These are phyloP conservation scores for Standfussiana lucernea DNA, from an alignment of 2,888 invertebrate species.

Conservation along the genomic window DNA sequence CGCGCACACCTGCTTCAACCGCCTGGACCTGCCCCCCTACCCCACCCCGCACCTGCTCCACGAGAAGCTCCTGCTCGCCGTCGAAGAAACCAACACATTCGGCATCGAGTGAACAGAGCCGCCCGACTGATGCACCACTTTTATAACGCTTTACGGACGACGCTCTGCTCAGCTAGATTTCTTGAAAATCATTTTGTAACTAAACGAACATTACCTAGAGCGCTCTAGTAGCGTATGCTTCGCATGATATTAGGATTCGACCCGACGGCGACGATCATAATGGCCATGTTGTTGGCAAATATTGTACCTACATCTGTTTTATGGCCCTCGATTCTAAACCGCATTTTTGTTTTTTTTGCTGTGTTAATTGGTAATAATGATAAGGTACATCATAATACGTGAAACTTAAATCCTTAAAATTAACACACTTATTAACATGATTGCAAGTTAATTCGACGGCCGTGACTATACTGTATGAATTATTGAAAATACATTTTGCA, in stretches of 20 bases:
- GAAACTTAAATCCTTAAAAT: constrained; percentile 26
- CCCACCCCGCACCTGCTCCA: constrained; percentile 97
- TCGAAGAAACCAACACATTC: constrained; percentile 98
- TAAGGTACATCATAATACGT: neutral
- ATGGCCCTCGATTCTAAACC: constrained; percentile 16
- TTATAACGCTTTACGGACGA: constrained; percentile 14
- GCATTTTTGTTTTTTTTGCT: constrained; percentile 9
- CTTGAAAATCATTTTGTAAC: constrained; percentile 19
- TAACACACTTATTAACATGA: constrained; percentile 31
- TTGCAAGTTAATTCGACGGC: constrained; percentile 7
- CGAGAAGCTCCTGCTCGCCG: constrained; percentile 97
- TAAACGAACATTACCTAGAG: constrained; percentile 26
- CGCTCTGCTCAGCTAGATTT: constrained; percentile 27
- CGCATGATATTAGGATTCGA: constrained; percentile 7
- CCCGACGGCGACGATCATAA: constrained; percentile 16
- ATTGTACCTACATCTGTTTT: constrained; percentile 21
- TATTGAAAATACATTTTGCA: constrained; percentile 61
- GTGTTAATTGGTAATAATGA: neutral
- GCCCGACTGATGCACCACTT: neutral
- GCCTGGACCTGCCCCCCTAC: constrained; percentile 98
- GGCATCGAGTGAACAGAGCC: constrained; percentile 95
- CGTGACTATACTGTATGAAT: constrained; percentile 38
- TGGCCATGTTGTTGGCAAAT: neutral
- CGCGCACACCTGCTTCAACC: constrained; percentile 99
- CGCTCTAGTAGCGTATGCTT: constrained; percentile 38